Evolutionary conservation across 2,797 vertebrate species (phyloP), one percentile per base, ranked within the genome.

Genomic region (Chaetophractus vellerosus): DNA sequence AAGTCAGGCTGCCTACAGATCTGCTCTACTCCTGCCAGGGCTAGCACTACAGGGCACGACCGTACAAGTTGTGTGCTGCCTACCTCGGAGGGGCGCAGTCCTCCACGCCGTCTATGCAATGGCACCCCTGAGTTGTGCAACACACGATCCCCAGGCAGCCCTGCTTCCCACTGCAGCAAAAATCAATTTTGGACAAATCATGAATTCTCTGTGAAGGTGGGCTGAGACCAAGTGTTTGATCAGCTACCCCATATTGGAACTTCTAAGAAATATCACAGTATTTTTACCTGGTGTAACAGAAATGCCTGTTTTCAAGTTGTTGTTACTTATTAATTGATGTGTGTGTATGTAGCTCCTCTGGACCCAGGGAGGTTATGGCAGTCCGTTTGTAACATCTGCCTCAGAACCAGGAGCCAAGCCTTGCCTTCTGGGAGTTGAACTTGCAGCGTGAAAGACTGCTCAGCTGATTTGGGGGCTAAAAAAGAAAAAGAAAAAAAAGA

Each of bases 391-490:
- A 85, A 91, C 72, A 92, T n/a, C 93, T 93, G 69, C 41, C 68
- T 91, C 52, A 5, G 81, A 94, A 63, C 24, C 11, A 26, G 74
- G 66, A 82, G 50, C 38, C 36, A 21, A 55, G n/a, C 28, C 71
- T 85, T 74, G 86, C 76, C 94, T 82, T 78, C 59, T 79, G 88
- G 85, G 78, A 90, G 26, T 41, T 81, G 88, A 95, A 88, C 86
- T 63, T 87, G 4, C 5, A 1, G 7, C 59, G 41, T 28, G 59
- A 78, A 69, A 80, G 31, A 31, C 52, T 74, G 72, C 33, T 68
- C 4, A 8, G 72, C 31, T 31, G n/a, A 75, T 52, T 33, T 50
- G 33, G 36, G n/a, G 75, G n/a, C 85, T 64, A 31, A 94, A 64
- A 74, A 88, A 78, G 28, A 48, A 28, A 72, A 28, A 45, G 18